These are phyloP conservation scores for Dicentrarchus labrax DNA, from an alignment of 2,113 vertebrate species.

Conservation along the genomic window DNA sequence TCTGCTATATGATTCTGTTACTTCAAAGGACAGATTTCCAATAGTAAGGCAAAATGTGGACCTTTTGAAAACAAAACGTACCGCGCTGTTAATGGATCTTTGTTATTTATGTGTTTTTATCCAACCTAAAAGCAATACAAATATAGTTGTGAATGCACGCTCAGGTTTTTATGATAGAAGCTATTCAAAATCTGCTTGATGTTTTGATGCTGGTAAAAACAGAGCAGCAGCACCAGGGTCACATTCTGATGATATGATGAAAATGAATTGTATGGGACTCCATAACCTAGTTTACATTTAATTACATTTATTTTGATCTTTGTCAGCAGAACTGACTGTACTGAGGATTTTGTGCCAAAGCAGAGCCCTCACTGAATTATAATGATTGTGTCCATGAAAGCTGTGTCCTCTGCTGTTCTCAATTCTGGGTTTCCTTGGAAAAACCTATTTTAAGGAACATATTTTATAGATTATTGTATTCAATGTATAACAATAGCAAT, in stretches of 20 bases:
- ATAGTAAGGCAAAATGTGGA: constrained; percentile 23
- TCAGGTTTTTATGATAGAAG: not conserved
- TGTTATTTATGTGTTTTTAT: not conserved
- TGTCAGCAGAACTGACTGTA: constrained; percentile 19
- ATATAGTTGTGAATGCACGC: not conserved
- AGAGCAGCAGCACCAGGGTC: not conserved
- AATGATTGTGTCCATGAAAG: not conserved
- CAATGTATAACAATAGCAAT: too few species aligned
- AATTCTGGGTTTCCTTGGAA: not conserved
- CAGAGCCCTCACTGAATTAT: not conserved
- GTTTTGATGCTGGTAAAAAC: constrained; percentile 16
- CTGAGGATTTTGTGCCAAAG: not conserved
- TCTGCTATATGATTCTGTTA: constrained; percentile 37
- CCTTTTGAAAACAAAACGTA: constrained; percentile 1
- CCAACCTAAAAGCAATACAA: not conserved
- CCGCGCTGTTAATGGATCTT: not conserved
- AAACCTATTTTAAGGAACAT: too few species aligned
- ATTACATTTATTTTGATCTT: constrained; percentile 8
- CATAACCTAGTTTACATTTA: not conserved
- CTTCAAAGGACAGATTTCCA: constrained; percentile 55
- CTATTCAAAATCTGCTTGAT: not conserved
- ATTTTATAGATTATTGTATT: too few species aligned
- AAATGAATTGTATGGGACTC: constrained; percentile 12
- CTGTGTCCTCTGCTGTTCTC: not conserved
- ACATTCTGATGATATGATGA: constrained; percentile 4